Conservation (phyloP, 2,888 invertebrate species). For the Sacculina carcini region DNA sequence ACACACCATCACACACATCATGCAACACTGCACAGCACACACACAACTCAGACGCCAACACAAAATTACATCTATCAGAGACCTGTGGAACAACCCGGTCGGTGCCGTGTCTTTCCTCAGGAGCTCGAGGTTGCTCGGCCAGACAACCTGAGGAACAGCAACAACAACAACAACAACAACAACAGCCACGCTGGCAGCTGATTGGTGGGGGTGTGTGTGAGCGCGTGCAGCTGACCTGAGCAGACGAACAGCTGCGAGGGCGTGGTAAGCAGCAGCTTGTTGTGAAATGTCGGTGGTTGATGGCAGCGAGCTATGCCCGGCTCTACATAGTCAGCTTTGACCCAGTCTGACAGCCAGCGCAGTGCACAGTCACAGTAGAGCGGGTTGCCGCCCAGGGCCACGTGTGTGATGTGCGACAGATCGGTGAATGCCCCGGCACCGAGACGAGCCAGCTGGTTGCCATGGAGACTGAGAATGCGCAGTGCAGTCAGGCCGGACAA, state of each 20-base stretch:
- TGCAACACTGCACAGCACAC: no score
- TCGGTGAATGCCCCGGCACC: conserved; percentile 91
- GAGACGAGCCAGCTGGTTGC: conserved; percentile 86
- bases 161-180: not conserved
- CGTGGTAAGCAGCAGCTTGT: conserved; percentile 78
- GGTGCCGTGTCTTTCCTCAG: no score
- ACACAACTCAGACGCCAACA: no score
- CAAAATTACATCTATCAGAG: not conserved
- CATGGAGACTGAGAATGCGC: conserved; percentile 74
- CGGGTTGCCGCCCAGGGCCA: conserved; percentile 93
- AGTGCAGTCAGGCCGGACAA: conserved; percentile 64
- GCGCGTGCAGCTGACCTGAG: conserved; percentile 29
- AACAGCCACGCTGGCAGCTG: not conserved
- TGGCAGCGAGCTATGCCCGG: conserved; percentile 89
- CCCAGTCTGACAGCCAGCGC: conserved; percentile 94
- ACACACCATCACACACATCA: no score
- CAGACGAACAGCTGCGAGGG: conserved; percentile 56
- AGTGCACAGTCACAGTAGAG: conserved; percentile 89
- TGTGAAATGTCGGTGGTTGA: conserved; percentile 62
- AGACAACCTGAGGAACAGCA: no score
- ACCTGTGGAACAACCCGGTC: not conserved
- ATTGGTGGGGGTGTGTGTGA: not conserved
- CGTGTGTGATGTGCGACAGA: conserved; percentile 72
- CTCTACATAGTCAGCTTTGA: conserved; percentile 79
- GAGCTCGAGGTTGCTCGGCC: no score